phyloP scores from a whole-genome alignment of 2,113 vertebrate genomes.

The Saguinus imperator region DNA sequence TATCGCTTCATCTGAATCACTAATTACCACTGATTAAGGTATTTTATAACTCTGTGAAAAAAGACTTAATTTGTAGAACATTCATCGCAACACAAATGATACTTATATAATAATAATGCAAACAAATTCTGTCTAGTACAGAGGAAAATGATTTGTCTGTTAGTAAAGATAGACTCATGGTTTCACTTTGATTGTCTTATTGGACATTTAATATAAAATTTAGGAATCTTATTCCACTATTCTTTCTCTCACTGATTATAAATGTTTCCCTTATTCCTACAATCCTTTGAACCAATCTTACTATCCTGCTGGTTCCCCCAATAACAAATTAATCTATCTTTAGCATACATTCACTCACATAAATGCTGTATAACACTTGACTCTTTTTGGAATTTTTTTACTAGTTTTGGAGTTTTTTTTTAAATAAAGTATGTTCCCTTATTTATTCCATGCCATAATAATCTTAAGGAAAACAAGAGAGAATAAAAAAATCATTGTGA shows the following conservation, averaged over 20 bases:
- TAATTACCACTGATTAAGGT: not conserved
- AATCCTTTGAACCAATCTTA: not conserved
- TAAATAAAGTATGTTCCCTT: not conserved
- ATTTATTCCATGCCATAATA: not conserved
- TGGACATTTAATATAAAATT: constrained; percentile 12
- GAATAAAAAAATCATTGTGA: not conserved
- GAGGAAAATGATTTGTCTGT: not conserved
- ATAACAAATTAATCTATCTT: not conserved
- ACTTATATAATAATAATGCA: not conserved
- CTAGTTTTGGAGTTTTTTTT: not conserved
- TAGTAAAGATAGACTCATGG: not conserved
- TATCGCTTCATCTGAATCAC: not conserved
- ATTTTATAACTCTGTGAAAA: not conserved
- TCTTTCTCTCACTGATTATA: not conserved
- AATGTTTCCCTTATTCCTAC: not conserved
- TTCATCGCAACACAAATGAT: not conserved
- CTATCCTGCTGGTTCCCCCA: not conserved
- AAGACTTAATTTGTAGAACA: not conserved
- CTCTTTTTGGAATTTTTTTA: not conserved
- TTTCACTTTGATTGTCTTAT: not conserved
- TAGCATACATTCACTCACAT: not conserved
- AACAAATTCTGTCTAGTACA: not conserved
- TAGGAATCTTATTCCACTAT: not conserved
- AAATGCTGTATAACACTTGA: not conserved
- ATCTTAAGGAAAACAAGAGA: not conserved